A percentile compares a stretch with the other conserved stretches of the same genome.
Evolutionary conservation across 2,113 vertebrate genomes (phyloP).

Genomic region (Hiodon alosoides): DNA sequence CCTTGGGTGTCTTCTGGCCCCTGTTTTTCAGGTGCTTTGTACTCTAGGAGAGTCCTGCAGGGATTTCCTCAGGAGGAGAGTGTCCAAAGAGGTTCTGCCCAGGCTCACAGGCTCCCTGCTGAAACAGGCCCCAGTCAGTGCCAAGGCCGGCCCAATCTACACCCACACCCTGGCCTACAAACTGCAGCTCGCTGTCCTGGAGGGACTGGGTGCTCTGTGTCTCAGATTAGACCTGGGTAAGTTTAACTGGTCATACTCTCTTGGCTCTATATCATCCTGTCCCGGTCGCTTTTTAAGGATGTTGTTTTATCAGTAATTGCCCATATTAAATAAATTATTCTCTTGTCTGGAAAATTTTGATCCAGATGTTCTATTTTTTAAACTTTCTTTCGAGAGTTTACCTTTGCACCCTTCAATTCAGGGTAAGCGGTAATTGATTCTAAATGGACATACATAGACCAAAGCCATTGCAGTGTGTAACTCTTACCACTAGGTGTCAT

Average conservation of each 20-base stretch:
- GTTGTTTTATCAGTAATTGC: no score
- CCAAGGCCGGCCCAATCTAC: slow-evolving; percentile 76
- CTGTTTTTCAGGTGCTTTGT: slow-evolving; percentile 70
- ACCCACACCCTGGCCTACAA: slow-evolving; percentile 81
- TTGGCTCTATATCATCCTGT: background rate
- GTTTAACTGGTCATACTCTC: slow-evolving; percentile 33
- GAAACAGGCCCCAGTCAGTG: slow-evolving; percentile 75
- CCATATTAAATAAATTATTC: background rate
- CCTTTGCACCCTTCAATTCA: background rate
- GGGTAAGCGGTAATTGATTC: background rate
- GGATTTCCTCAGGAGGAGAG: slow-evolving; percentile 79
- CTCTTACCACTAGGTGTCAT: slow-evolving; percentile 49
- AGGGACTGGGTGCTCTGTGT: slow-evolving; percentile 81
- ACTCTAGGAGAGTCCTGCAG: slow-evolving; percentile 73
- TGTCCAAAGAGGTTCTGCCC: slow-evolving; percentile 84
- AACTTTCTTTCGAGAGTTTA: background rate
- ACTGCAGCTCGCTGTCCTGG: slow-evolving; percentile 79
- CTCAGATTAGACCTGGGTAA: slow-evolving; percentile 77
- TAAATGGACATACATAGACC: no score
- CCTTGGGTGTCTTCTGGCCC: background rate
- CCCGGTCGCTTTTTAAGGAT: background rate
- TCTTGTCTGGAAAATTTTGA: background rate
- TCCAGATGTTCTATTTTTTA: background rate
- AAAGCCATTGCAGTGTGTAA: background rate
- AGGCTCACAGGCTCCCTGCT: slow-evolving; percentile 68